A percentile compares a stretch with the other conserved stretches of the same genome.
phyloP scores from a whole-genome alignment of 2,797 vertebrate species.

The Xiphorhynchus erythropygius region DNA sequence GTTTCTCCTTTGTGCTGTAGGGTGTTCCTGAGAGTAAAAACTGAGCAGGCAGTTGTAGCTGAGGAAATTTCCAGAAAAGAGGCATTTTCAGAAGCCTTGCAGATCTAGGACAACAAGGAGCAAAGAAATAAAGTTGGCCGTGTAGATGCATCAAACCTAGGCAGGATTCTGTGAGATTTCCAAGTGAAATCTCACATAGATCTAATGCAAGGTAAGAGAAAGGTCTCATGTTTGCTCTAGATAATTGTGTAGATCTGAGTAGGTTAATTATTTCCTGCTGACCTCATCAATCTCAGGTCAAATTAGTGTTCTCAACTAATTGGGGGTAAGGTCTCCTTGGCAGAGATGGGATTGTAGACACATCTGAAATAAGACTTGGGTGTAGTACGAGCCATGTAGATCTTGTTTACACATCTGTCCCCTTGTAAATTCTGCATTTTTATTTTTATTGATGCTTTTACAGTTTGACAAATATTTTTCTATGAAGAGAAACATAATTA shows the following conservation, averaged over 20 bases:
- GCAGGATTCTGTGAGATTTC: not conserved
- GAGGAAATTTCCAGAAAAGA: not conserved
- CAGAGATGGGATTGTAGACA: not conserved
- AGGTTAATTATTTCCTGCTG: not conserved
- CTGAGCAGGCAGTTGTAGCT: not conserved
- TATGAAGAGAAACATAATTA: slow-evolving; percentile 77
- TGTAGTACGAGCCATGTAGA: not conserved
- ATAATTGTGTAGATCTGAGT: not conserved
- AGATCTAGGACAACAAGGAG: not conserved
- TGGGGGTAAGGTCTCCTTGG: not conserved
- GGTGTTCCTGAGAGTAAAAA: not conserved
- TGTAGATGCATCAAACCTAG: not conserved
- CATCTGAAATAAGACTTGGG: not conserved
- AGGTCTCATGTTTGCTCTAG: not conserved
- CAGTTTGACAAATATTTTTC: slow-evolving; percentile 78
- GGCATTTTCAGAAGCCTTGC: not conserved
- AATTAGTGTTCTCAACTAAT: not conserved
- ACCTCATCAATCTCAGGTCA: not conserved
- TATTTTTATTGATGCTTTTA: slow-evolving; percentile 74
- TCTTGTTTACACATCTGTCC: slow-evolving; percentile 23
- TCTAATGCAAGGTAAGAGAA: not conserved
- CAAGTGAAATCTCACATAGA: not conserved
- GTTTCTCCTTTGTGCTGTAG: not conserved
- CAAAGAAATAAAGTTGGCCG: not conserved
- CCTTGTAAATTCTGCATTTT: slow-evolving; percentile 25